Conservation (phyloP, 2,797 vertebrate species). For the Lepidocolaptes lacrymiger region DNA sequence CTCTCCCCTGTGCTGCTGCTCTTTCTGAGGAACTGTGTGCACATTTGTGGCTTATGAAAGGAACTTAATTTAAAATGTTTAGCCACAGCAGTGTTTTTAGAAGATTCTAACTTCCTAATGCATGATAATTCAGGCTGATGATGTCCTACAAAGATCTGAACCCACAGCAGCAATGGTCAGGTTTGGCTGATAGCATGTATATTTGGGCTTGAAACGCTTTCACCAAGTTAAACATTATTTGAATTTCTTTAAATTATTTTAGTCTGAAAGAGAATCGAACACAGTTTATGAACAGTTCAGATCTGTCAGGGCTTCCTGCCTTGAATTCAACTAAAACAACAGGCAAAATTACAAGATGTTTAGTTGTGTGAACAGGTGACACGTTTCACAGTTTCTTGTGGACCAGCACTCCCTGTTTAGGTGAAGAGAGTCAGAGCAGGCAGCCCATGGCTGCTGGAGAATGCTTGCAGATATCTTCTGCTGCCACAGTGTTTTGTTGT, state of each 20-base stretch:
- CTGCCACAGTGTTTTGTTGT: background rate
- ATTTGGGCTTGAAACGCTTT: background rate
- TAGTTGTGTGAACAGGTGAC: background rate
- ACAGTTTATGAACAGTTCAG: background rate
- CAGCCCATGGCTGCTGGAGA: background rate
- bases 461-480: background rate
- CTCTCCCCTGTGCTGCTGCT: background rate
- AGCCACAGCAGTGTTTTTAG: background rate
- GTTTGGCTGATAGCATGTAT: background rate
- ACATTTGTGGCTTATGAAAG: background rate
- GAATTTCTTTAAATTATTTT: background rate
- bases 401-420: rapidly evolving
- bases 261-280: background rate
- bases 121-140: background rate
- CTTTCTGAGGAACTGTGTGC: background rate
- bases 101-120: background rate
- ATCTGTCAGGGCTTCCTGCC: background rate
- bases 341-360: background rate
- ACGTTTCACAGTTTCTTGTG: background rate
- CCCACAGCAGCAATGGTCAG: background rate
- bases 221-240: background rate
- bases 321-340: background rate
- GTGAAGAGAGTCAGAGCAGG: background rate
- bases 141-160: background rate
- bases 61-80: background rate